Base-by-base conservation (phyloP, 1,140 invertebrate species). In the Patella vulgata region DNA sequence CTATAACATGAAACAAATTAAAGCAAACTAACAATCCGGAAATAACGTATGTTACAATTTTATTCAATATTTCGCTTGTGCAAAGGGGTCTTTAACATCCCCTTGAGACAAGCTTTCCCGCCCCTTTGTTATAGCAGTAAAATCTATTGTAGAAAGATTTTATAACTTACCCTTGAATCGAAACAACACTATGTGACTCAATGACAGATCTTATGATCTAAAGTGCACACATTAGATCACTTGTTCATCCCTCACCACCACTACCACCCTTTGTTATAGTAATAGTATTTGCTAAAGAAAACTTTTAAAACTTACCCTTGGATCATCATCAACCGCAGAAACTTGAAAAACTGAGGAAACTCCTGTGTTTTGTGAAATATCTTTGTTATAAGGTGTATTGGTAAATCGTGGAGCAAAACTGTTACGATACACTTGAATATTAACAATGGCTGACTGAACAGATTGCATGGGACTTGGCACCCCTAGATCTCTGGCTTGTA, bases 381-480 rank as follows among this genome's bases (percentile, higher is more conserved):
- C 50, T 1, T 14, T 36, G 11, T 21, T 46, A 43, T 65, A 65
- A 19, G 64, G 64, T 39, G 43, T 54, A 40, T 39, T 58, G 1
- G 28, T 36, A 40, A 68, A 63, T 19, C 17, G 14, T 1, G 71
- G 71, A n/a, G 50, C 25, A 28, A 57, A 62, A 50, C 65, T 46
- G 40, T 73, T 73, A n/a, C 65, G 42, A 14, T 63, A 36, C 2
- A 70, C 61, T 30, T 52, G 59, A n/a, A 73, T 46, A 42, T 51
- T 65, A 23, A 73, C 55, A 19, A 31, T 30, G 1, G 61, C 47
- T 5, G 52, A 44, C 12, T 30, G 39, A 8, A 28, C 33, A 39
- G 30, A 27, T 1, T 28, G 17, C 27, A 31, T 6, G 14, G 1
- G 4, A 4, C 57, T 25, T n/a, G 67, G 70, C 5, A 56, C 44